These are phyloP conservation scores for Cathartes aura DNA, from an alignment of 2,113 vertebrate species.

Conservation along the genomic window DNA sequence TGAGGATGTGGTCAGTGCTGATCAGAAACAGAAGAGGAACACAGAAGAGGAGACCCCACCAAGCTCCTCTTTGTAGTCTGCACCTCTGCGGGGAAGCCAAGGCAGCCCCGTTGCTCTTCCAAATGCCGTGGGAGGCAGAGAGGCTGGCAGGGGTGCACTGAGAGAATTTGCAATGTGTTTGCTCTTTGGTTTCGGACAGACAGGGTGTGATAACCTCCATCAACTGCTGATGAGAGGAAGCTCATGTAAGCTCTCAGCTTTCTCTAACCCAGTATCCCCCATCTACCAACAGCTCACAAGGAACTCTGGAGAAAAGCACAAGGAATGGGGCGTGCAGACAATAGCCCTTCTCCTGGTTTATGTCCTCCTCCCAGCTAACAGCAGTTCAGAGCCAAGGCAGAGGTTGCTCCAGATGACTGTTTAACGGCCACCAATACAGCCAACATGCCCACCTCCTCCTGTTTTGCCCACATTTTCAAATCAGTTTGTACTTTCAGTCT, in stretches of 20 bases:
- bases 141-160: not conserved
- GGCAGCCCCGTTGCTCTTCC: not conserved
- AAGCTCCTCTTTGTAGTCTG: not conserved
- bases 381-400: not conserved
- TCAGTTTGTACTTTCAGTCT: not conserved
- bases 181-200: not conserved
- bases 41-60: not conserved
- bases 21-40: not conserved
- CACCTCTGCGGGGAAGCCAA: fast-evolving
- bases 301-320: not conserved
- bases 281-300: not conserved
- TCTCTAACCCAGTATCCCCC: not conserved
- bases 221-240: not conserved
- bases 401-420: not conserved
- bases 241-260: not conserved
- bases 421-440: not conserved
- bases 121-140: not conserved
- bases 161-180: not conserved
- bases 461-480: not conserved
- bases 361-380: not conserved
- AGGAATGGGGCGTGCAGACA: not conserved
- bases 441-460: not conserved
- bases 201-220: not conserved
- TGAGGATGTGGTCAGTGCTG: not conserved
- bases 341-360: not conserved